Evolutionary conservation across 92 coral and sea anemone species (phyloP).

Genomic region (Chrysogorgia sp.): DNA sequence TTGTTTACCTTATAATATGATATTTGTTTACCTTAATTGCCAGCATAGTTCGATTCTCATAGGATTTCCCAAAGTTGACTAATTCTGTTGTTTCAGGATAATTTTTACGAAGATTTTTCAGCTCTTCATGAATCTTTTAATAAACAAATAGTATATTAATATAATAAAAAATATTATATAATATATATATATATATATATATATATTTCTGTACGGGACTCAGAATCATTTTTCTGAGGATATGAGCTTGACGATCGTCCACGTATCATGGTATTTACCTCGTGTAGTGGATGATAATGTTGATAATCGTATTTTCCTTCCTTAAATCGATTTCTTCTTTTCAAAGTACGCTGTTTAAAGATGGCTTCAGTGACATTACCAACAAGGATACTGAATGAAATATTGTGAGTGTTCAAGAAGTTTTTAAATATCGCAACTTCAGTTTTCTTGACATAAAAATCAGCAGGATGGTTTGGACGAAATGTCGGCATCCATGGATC

Average conservation of each 20-base stretch:
- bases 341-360: conserved; percentile 13
- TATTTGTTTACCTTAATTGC: conserved; percentile 76
- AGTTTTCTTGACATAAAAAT: conserved; percentile 31
- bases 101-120: conserved; percentile 40
- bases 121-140: conserved; percentile 67
- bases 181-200: not conserved
- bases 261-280: conserved; percentile 37
- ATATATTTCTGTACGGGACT: too few species aligned
- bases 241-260: too few species aligned
- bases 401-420: conserved; percentile 17
- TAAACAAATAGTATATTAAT: not conserved
- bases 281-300: conserved; percentile 61
- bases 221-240: too few species aligned
- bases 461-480: conserved; percentile 34
- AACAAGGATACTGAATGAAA: not conserved
- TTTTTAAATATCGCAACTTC: conserved; percentile 17
- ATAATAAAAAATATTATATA: not conserved
- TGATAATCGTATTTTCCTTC: conserved; percentile 56
- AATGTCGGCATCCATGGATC: conserved; percentile 45
- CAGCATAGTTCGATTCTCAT: conserved; percentile 70
- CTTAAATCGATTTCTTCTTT: not conserved
- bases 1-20: too few species aligned
- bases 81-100: conserved; percentile 55
- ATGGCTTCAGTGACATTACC: conserved; percentile 27
- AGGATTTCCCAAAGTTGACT: conserved; percentile 70